Evolutionary conservation across 2,888 invertebrate species (phyloP), one percentile per base, ranked within the genome.

Genomic region (Rhyacophila evoluta): DNA sequence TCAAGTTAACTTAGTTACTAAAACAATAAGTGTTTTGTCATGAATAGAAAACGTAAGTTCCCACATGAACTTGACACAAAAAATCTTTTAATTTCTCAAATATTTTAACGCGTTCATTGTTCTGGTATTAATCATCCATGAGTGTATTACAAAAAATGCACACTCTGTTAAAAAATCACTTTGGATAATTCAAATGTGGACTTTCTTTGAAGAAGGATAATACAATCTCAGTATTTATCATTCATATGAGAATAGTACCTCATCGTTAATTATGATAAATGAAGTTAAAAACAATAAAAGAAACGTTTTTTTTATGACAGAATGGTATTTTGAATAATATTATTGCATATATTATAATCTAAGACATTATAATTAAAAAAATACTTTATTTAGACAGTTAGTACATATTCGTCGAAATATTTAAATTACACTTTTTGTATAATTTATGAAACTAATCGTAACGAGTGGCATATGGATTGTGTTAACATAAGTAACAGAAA

Each of bases 31-130:
- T 73, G 67, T 77, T 77, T 77, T 33, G 68, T 73, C 68, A 27
- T 77, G 29, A 77, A 77, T 69, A 41, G 38, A 72, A 77, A 75
- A 68, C 72, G 29, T 72, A 12, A 15, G 55, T 81, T 81, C 80
- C 38, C 80, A 81, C 80, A 78, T 73, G 78, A 78, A 81, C 80
- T 81, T 81, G 80, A 78, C 75, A 77, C 33, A 55, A 71, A 78
- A 80, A 77, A 81, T 74, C 76, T 75, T 72, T 75, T 78, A 78
- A 78, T 78, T 71, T 74, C 76, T 78, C 15, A 67, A 79, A 79
- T 39, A 72, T 72, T 69, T 55, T 2, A 77, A 67, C 72, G 28
- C 19, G 12, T 68, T 76, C 71, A 78, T 81, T 81, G 80, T 81
- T 78, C 12, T 2, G 10, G 55, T 37, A 39, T 77, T 29, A 77